These are phyloP conservation scores for Xestia rhomboidea DNA, from an alignment of 2,888 invertebrate genomes.

Conservation along the genomic window DNA sequence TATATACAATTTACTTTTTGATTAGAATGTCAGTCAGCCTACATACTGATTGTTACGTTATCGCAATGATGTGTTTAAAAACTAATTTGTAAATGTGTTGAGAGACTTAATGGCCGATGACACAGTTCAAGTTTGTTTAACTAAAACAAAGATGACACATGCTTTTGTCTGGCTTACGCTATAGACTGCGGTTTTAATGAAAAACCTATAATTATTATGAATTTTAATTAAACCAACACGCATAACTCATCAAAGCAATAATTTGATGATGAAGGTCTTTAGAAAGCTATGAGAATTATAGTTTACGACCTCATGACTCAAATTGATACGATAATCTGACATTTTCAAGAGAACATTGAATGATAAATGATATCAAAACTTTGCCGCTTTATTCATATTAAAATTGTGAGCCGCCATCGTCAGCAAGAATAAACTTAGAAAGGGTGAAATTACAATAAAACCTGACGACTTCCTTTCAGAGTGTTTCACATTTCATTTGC, in stretches of 20 bases:
- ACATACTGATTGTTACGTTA: slow-evolving; percentile 59
- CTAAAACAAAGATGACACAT: slow-evolving; percentile 30
- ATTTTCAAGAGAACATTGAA: slow-evolving; percentile 12
- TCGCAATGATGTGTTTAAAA: slow-evolving; percentile 52
- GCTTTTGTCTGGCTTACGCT: slow-evolving; percentile 5
- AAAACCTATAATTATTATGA: slow-evolving; percentile 8
- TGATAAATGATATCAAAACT: slow-evolving; percentile 10
- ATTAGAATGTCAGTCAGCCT: slow-evolving; percentile 46
- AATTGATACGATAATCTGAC: slow-evolving; percentile 36
- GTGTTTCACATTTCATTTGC: slow-evolving; percentile 61
- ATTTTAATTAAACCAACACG: slow-evolving; percentile 2
- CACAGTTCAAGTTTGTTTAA: slow-evolving; percentile 47
- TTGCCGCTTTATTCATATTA: slow-evolving; percentile 41
- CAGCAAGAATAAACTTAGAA: slow-evolving; percentile 56
- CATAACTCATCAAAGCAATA: slow-evolving; percentile 21
- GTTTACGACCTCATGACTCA: slow-evolving; percentile 36
- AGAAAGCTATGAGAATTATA: slow-evolving; percentile 44
- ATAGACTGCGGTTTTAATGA: slow-evolving; percentile 15
- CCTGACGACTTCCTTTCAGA: slow-evolving; percentile 63
- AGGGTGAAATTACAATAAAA: slow-evolving; percentile 69
- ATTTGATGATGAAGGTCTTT: slow-evolving; percentile 41
- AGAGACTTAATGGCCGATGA: slow-evolving; percentile 47
- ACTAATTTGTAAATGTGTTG: slow-evolving; percentile 59
- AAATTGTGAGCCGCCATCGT: slow-evolving; percentile 22
- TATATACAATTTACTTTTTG: slow-evolving; percentile 43